Base-by-base conservation (phyloP, 2,888 invertebrate species). In the Trisateles emortualis region DNA sequence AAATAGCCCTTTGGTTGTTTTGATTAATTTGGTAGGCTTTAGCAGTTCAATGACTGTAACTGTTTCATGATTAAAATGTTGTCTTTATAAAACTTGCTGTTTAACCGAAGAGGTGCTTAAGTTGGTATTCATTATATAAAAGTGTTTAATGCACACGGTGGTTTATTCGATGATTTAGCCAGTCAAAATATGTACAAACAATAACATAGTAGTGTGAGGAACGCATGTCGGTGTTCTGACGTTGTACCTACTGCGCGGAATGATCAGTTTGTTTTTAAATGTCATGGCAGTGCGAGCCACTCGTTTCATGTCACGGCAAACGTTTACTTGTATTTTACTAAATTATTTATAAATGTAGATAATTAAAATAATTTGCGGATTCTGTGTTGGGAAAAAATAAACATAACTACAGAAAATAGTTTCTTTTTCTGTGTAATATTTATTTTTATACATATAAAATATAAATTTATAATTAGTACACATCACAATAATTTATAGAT, bases 201-300 rank as follows among this genome's bases (percentile, higher is more conserved):
- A 76, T 72, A 72, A 78, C 76, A 78, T 80, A 81, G 81, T 76
- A 74, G 74, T 71, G 86, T 75, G 74, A 78, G 70, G 62, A 84
- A 84, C 81, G 72, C 71, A 71, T 76, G 85, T 83, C 79, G 68
- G 78, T 79, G 78, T 78, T 81, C 82, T 81, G 83, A 83, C 83
- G 79, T 76, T 66, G 48, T 61, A 58, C n/a, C n/a, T n/a, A n/a
- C 64, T 61, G 64, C 68, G 76, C 67, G 74, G 74, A 75, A 69
- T 71, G 83, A 84, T 81, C 67, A 64, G 91, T 90, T 91, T 91
- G 86, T 91, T 91, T 91, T 88, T 84, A 91, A 82, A 91, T 83
- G 90, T 89, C 87, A 65, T 79, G 81, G 79, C 76, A 66, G 80
- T 80, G 76, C 73, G 73, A 74, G 81, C 84, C 84, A 81, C 81